Evolutionary conservation across 2,113 vertebrate genomes (phyloP).

Genomic region (Chinchilla lanigera): DNA sequence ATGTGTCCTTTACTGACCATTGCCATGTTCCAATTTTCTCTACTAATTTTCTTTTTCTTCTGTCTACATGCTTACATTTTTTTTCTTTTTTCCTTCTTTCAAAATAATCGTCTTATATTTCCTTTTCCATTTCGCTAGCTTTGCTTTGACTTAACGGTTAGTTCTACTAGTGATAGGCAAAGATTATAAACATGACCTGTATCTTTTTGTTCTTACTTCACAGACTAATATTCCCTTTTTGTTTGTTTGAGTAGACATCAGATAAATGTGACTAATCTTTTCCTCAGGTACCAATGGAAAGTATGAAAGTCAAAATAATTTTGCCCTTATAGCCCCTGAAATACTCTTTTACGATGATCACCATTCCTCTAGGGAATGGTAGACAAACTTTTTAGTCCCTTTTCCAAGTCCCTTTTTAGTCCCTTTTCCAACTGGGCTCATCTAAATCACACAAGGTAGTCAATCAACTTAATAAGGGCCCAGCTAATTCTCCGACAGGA

Average conservation of each 20-base stretch:
- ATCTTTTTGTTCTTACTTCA: constrained; percentile 25
- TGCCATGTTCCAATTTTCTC: not conserved
- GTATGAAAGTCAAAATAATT: constrained; percentile 35
- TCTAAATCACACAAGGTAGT: constrained; percentile 1
- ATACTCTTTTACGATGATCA: not conserved
- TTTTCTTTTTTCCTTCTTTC: not conserved
- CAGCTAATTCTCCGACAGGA: not conserved
- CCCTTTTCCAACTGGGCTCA: constrained; percentile 28
- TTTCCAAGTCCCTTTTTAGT: constrained; percentile 29
- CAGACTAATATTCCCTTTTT: not conserved
- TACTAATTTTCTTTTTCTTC: not conserved
- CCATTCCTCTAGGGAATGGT: not conserved
- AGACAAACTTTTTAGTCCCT: not conserved
- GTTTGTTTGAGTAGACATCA: not conserved
- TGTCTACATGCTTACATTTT: not conserved
- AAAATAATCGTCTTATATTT: constrained; percentile 5
- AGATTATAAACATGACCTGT: not conserved
- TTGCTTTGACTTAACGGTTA: constrained; percentile 43
- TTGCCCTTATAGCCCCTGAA: not conserved
- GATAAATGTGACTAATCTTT: not conserved
- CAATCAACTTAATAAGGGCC: not conserved
- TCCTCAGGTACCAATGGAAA: not conserved
- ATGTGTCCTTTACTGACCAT: not conserved
- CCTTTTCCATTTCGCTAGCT: constrained; percentile 25
- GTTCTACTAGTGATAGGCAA: not conserved